Base-by-base conservation (phyloP, 2,888 invertebrate species). In the Chrysodeixis includens region DNA sequence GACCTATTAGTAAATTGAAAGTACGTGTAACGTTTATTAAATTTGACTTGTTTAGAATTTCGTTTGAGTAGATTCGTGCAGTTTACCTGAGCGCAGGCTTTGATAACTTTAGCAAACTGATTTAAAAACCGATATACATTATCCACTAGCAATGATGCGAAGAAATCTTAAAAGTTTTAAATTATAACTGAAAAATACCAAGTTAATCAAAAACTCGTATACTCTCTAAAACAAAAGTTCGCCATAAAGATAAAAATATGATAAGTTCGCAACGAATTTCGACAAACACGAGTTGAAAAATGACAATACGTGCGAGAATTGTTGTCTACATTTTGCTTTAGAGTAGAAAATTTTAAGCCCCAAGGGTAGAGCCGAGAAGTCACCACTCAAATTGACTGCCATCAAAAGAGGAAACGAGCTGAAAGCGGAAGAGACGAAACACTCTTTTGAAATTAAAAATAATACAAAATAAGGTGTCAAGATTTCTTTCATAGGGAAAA, bases 391-490 rank as follows among this genome's bases (percentile, higher is more conserved):
- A 81, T 82, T 76, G 77, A 74, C 78, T 82, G 77, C 70, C 74
- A 76, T 75, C 76, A 74, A 63, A 74, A 80, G 65, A 75, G 74
- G 69, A 83, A 84, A 83, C 76, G 78, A 78, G 78, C 66, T 77
- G 73, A 51, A 62, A 59, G 62, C 63, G 77, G 71, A 79, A 73
- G 67, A 72, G 69, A 56, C 40, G 65, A 62, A 54, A 66, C 58
- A 59, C 60, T 70, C 65, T 63, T 74, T 66, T 61, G 71, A 76
- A 80, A 78, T 78, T 69, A 66, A 73, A 80, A 68, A 67, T 68
- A 72, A 69, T 44, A n/a, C 18, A 35, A 51, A 22, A 56, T 30
- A 35, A 53, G 52, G 59, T 54, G 35, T 52, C 16, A 66, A 56
- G 58, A 12, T 61, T 54, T 63, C 61, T 71, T 64, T 57, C 40